These are phyloP conservation scores for Chesias legatella DNA, from an alignment of 2,888 invertebrate species.

Conservation along the genomic window DNA sequence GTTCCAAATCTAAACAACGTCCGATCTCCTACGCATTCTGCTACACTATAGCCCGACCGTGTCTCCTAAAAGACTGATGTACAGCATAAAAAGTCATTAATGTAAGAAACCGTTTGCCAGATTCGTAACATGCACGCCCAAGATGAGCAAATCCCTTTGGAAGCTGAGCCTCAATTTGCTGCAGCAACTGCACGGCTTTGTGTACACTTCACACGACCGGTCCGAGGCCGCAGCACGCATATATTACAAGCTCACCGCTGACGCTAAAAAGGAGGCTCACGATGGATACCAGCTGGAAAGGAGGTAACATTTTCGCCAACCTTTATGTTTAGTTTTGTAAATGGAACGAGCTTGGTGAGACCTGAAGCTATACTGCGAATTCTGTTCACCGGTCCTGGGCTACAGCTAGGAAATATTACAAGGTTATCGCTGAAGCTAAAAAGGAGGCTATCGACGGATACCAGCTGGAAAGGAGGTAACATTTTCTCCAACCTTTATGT, in stretches of 20 bases:
- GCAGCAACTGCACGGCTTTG: constrained; percentile 66
- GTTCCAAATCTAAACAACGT: too few relatives aligned
- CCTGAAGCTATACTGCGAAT: too few relatives aligned
- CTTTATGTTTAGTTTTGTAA: background rate
- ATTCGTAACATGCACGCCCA: constrained; percentile 85
- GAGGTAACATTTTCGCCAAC: constrained; percentile 42
- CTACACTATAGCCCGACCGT: too few relatives aligned
- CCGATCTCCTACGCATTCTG: too few relatives aligned
- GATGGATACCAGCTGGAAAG: constrained; percentile 58
- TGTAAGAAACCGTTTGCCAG: constrained; percentile 53
- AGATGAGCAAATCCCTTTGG: constrained; percentile 83
- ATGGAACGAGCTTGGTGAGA: too few relatives aligned
- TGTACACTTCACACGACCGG: constrained; percentile 64
- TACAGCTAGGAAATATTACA: constrained; percentile 65
- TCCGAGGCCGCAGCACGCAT: constrained; percentile 61
- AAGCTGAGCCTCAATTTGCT: constrained; percentile 57
- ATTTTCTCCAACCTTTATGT: background rate
- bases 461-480: constrained; percentile 61
- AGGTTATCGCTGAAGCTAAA: constrained; percentile 60
- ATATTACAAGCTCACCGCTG: constrained; percentile 67
- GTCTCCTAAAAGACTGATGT: too few relatives aligned
- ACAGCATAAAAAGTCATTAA: too few relatives aligned
- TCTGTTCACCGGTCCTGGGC: constrained; percentile 59
- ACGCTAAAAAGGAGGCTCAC: constrained; percentile 46
- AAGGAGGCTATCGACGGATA: constrained; percentile 47